phyloP scores from a whole-genome alignment of 2,888 invertebrate species.

The Dolomedes plantarius region DNA sequence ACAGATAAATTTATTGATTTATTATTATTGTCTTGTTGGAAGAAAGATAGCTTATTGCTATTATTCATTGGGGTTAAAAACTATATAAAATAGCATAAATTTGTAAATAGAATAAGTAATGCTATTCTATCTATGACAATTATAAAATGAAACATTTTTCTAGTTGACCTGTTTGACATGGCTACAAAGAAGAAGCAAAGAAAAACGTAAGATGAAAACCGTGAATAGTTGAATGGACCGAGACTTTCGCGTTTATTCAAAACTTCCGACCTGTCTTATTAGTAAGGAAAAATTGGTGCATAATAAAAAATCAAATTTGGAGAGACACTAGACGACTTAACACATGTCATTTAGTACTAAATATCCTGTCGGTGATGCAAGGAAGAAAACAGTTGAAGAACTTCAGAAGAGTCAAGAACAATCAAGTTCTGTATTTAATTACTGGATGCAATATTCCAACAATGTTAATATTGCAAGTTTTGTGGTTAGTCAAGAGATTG shows the following conservation, averaged over 20 bases:
- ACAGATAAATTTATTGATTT: too few relatives aligned
- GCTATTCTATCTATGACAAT: too few relatives aligned
- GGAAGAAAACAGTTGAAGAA: constrained; percentile 31
- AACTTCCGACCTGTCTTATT: constrained; percentile 25
- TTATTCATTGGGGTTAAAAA: too few relatives aligned
- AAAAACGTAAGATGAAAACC: neutral
- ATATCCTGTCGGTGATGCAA: constrained; percentile 28
- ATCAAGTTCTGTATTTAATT: constrained; percentile 36
- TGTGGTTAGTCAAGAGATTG: neutral
- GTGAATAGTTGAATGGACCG: neutral
- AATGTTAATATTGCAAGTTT: constrained; percentile 30
- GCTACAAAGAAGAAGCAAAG: too few relatives aligned
- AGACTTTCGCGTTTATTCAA: constrained; percentile 6
- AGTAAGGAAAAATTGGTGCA: constrained; percentile 16
- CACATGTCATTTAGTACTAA: constrained; percentile 22
- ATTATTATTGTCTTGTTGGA: too few relatives aligned
- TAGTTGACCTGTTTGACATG: too few relatives aligned
- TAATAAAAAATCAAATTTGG: constrained; percentile 31
- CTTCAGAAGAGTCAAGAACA: constrained; percentile 36
- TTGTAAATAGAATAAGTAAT: too few relatives aligned
- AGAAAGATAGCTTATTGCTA: too few relatives aligned
- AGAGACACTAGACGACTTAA: constrained; percentile 25
- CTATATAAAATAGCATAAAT: too few relatives aligned
- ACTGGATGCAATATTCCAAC: constrained; percentile 28
- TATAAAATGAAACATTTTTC: too few relatives aligned